Evolutionary conservation across 2,113 vertebrate species (phyloP).

Genomic region (Emydura subglobosa): DNA sequence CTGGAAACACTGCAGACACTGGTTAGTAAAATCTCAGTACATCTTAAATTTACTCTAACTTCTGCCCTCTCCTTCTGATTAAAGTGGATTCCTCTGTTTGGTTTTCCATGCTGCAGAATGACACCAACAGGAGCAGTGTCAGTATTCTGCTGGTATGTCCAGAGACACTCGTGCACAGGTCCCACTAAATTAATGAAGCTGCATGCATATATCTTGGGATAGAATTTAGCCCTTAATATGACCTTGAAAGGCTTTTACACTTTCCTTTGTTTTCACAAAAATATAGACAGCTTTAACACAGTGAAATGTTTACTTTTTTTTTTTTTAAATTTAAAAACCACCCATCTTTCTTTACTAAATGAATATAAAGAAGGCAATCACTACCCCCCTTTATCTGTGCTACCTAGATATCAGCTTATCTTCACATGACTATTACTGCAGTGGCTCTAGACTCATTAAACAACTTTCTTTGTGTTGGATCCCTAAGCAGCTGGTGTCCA

Average conservation of each 20-base stretch:
- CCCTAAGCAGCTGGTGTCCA: background rate
- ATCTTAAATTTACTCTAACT: background rate
- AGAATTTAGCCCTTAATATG: background rate
- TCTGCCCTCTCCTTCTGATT: background rate
- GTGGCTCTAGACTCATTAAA: background rate
- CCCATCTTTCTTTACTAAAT: background rate
- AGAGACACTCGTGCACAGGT: background rate
- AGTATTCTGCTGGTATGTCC: background rate
- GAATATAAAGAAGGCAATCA: background rate
- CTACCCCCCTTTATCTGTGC: background rate
- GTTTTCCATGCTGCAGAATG: background rate
- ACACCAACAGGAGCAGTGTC: background rate
- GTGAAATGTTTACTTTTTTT: background rate
- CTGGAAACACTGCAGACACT: background rate
- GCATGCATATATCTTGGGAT: background rate
- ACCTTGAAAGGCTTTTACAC: background rate
- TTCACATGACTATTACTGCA: background rate
- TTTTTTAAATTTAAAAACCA: background rate
- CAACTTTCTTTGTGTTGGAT: background rate
- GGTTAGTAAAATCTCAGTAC: accelerated
- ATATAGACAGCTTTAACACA: background rate
- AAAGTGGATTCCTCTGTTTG: background rate
- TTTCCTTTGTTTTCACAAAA: background rate
- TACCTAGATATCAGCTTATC: background rate
- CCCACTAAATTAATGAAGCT: background rate